A percentile compares a stretch with the other conserved stretches of the same genome.
phyloP scores from a whole-genome alignment of 2,888 invertebrate genomes.

The Eupithecia tripunctaria region DNA sequence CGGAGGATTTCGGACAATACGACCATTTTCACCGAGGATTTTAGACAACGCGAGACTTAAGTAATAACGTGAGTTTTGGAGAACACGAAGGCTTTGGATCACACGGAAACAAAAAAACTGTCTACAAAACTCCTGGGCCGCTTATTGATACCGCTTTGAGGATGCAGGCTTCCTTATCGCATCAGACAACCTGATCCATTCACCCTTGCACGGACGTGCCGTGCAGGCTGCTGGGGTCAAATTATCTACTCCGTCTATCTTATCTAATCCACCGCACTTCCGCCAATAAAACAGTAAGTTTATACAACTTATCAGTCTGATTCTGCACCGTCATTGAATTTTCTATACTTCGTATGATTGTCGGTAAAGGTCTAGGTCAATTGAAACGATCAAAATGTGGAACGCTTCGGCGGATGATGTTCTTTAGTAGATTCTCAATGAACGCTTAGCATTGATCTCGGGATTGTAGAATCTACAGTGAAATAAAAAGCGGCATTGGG shows the following conservation, averaged over 20 bases:
- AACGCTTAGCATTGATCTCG: slow-evolving; percentile 39
- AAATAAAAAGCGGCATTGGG: slow-evolving; percentile 41
- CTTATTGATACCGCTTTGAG: not conserved
- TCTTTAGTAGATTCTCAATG: slow-evolving; percentile 39
- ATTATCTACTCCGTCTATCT: not conserved
- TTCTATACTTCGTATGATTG: not conserved
- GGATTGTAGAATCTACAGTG: slow-evolving; percentile 36
- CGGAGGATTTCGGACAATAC: not conserved
- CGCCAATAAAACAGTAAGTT: not conserved
- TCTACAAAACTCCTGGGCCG: not conserved
- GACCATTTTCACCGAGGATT: not conserved
- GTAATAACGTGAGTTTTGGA: not conserved
- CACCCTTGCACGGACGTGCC: not conserved
- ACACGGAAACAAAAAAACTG: not conserved
- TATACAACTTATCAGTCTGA: not conserved
- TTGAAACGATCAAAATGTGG: not conserved
- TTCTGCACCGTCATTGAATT: not conserved
- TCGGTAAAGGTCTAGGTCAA: not conserved
- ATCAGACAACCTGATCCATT: slow-evolving; percentile 1
- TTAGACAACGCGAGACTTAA: not conserved
- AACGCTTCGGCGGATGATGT: not conserved
- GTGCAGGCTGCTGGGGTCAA: not conserved
- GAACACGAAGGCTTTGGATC: not conserved
- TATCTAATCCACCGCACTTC: not conserved
- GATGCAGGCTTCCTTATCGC: slow-evolving; percentile 2